Base-by-base conservation (phyloP, 2,888 invertebrate genomes). In the Trichogramma evanescens region DNA sequence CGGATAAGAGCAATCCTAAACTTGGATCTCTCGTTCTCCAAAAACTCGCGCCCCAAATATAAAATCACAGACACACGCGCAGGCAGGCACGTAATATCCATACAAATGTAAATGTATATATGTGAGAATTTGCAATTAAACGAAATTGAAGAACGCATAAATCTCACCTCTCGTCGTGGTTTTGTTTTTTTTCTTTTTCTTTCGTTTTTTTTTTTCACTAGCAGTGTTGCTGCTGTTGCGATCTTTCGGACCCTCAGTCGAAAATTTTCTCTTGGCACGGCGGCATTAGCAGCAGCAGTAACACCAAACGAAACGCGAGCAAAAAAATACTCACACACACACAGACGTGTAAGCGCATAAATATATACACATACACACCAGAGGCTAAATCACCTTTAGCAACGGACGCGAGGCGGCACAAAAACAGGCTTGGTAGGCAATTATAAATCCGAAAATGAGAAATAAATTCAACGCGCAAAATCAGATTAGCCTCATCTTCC, bases 391-490 rank as follows among this genome's bases (percentile, higher is more conserved):
- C 44, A 49, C 13, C 46, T 13, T n/a, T 9, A 26, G 39, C 26
- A 9, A 6, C 49, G 9, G 7, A 46, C 9, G 8, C 39, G 40
- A 41, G 42, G 44, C 6, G 41, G 45, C 43, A 48, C 50, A 42
- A 26, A 26, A 26, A 26, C 26, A 26, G 26, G 26, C 26, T 26
- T 26, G 26, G 26, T 2, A 60, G 63, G 60, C 63, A 63, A 63
- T 63, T 63, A 63, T 63, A 63, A 63, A 61, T 63, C 61, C 63
- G 58, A 63, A 63, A 63, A 63, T 63, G 63, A 63, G 63, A 63
- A 63, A 63, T 63, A 63, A 63, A 63, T 63, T 58, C 58, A 10
- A 46, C 43, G 56, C 60, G 63, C 63, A 61, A 61, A 63, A 63
- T 63, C 61, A 63, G 63, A 63, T 63, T 63, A 63, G 59, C n/a